These are phyloP conservation scores for Orchesella cincta DNA, from an alignment of 1,140 invertebrate species.

Conservation along the genomic window DNA sequence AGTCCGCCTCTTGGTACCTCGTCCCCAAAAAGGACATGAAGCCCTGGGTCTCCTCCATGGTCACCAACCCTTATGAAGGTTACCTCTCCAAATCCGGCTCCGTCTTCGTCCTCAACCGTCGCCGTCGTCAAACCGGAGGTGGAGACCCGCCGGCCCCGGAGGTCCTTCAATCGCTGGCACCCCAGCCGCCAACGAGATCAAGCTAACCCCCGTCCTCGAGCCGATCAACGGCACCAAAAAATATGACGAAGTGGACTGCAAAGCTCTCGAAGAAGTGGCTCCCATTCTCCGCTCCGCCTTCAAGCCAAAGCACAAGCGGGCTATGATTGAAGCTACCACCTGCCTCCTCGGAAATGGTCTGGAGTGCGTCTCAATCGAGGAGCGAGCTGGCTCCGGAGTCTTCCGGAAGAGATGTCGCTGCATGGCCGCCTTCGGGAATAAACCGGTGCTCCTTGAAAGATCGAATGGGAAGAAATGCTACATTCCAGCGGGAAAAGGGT, in stretches of 20 bases:
- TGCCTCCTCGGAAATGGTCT: not conserved
- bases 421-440: not conserved
- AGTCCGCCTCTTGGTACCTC: not conserved
- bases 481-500: not conserved
- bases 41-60: not conserved
- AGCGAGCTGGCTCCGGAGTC: not conserved
- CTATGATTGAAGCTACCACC: not conserved
- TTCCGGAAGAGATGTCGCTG: not conserved
- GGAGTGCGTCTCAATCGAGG: not conserved
- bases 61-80: too few species aligned
- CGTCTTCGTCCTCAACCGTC: not conserved
- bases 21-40: not conserved
- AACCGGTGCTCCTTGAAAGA: not conserved
- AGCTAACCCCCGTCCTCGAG: not conserved
- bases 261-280: not conserved
- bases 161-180: not conserved
- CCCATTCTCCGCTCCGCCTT: not conserved
- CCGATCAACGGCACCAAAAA: not conserved
- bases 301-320: not conserved
- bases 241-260: not conserved
- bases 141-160: too few species aligned
- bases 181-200: not conserved
- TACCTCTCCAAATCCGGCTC: not conserved
- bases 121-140: not conserved
- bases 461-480: not conserved